A percentile compares a stretch with the other conserved stretches of the same genome.
phyloP scores from a whole-genome alignment of 2,888 invertebrate species.

The Keiferia lycopersicella region DNA sequence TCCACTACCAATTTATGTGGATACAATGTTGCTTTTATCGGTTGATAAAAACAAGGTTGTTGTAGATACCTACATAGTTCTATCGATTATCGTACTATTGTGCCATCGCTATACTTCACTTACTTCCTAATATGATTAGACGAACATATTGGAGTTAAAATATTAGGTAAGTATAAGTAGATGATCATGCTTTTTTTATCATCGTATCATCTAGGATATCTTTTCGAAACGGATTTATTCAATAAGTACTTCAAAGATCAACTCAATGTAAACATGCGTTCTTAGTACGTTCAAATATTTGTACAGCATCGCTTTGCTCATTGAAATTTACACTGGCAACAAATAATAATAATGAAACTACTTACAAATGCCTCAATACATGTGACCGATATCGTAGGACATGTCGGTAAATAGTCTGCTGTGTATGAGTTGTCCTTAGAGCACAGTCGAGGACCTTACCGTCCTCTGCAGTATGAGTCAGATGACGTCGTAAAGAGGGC shows the following conservation, averaged over 20 bases:
- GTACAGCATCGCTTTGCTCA: neutral
- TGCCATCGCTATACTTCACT: neutral
- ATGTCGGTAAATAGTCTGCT: constrained; percentile 62
- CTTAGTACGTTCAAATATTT: constrained; percentile 9
- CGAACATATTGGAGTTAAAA: neutral
- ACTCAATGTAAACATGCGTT: neutral
- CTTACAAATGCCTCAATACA: constrained; percentile 19
- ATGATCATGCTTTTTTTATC: no score
- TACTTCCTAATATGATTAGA: neutral
- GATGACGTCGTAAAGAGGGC: constrained; percentile 78
- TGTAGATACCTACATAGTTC: neutral
- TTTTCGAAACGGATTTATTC: no score
- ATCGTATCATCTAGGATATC: no score
- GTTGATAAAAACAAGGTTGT: neutral
- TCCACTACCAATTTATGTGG: neutral
- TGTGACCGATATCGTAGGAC: constrained; percentile 50
- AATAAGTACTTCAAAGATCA: no score
- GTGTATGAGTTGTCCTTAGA: constrained; percentile 55
- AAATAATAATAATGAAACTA: neutral
- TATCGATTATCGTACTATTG: neutral
- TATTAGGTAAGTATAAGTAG: no score
- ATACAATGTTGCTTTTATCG: neutral
- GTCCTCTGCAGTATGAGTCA: constrained; percentile 73
- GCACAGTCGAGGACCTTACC: constrained; percentile 77
- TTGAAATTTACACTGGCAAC: constrained; percentile 2